Evolutionary conservation across 2,797 vertebrate genomes (phyloP), one percentile per base, ranked within the genome.

Genomic region (Myotis findleyi): DNA sequence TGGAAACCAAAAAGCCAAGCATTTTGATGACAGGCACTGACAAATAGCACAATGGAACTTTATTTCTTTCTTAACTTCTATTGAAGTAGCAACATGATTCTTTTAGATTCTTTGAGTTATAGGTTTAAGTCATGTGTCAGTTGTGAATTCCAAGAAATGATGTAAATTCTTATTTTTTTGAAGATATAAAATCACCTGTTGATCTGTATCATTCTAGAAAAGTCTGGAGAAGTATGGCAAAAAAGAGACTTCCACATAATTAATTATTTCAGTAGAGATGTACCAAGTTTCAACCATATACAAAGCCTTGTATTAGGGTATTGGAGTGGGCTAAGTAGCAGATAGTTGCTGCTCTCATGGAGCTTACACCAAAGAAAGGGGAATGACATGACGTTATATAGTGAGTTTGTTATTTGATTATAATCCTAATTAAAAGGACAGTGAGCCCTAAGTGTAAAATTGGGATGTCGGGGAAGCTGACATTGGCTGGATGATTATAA

Each of bases 81-180:
- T 49, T 73, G 41, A 87, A 95, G 38, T 27, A 62, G 55, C 33
- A 84, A 92, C 13, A 87, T 7, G 9, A 79, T 59, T 84, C 79
- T 81, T 85, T 75, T 23, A 95, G 9, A 79, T 59, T 84, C 79
- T 81, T 85, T 75, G 30, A 95, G 69, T 84, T 68, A 92, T 64
- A 69, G 2, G 23, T 49, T 81, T 72, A 90, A 85, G n/a, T 41
- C 38, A 62, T 73, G 77, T 81, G 14, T 75, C 76, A 64, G 41
- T 51, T 94, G 27, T 47, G 36, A 85, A 94, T 82, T 87, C 62
- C 20, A 73, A 36, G 36, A 49, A 44, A 33, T 62, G 16, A 36
- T 83, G 62, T 49, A 57, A 53, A 23, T 95, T 87, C 80, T 86
- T 72, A 47, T 69, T 93, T 82, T n/a, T 64, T 44, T 55, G 27